Evolutionary conservation across 2,113 vertebrate species (phyloP), one percentile per base, ranked within the genome.

Genomic region (Sisor rabdophorus): DNA sequence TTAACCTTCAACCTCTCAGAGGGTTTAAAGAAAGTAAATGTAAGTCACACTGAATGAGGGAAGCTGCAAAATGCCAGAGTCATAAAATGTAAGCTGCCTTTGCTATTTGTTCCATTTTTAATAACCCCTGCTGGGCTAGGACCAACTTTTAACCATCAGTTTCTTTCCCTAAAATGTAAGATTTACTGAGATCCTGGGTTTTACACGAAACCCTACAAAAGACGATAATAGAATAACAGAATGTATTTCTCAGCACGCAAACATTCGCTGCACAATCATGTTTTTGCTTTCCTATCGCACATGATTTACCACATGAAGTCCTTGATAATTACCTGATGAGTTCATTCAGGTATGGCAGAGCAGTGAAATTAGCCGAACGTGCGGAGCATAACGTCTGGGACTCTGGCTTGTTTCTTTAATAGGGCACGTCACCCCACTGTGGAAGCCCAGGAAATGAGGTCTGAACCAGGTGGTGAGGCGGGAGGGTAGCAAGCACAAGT

Each of bases 391-490:
- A 15, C 4, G 65, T 69, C 47, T 52, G 56, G 56, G 55, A 26
- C 16, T 30, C 7, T 50, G 56, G 24, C 26, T 16, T 20, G 26
- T 26, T 52, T 26, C 24, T 52, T 52, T 70, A 70, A 69, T 77
- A 77, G 64, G 53, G 65, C 75, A 60, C 75, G 16, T 70, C 65
- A 40, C 65, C 30, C 32, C 9, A 19, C 72, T 74, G 72, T 22
- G 20, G 63, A 52, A 54, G 28, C 12, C 47, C 61, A 48, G 77
- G 77, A 79, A 79, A 79, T 79, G 67, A 79, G 81, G 81, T 28
- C 64, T 75, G 53, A 55, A 74, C 75, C 73, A 82, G 81, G 81
- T 82, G 81, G 77, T 32, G 73, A 79, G 81, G 54, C 36, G 65
- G 63, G 77, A 79, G 65, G 80, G 75, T 79, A 68, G 75, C 65